Evolutionary conservation across 2,888 invertebrate genomes (phyloP).

Genomic region (Torymus auratus): DNA sequence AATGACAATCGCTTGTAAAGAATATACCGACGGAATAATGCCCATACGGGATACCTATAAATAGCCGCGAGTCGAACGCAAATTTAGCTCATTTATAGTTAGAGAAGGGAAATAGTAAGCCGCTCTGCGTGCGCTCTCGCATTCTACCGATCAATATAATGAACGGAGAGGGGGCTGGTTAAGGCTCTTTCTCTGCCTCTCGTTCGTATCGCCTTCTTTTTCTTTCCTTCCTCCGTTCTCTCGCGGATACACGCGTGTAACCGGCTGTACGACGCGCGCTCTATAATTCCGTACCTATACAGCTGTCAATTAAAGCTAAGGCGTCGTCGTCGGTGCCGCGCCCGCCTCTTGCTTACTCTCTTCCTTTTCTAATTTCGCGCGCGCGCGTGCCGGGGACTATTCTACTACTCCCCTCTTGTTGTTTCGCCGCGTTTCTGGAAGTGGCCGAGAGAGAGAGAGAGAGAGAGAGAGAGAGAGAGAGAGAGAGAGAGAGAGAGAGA

Average conservation of each 20-base stretch:
- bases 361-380: conserved; percentile 9
- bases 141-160: conserved; percentile 32
- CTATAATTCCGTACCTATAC: conserved; percentile 33
- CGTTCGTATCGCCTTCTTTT: background rate
- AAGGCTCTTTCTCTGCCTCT: background rate
- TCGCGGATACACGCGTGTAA: background rate
- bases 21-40: conserved; percentile 2
- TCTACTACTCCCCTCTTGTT: too few species aligned
- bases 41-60: conserved; percentile 13
- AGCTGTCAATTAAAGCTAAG: conserved; percentile 48
- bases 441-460: background rate
- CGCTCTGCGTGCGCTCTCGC: background rate
- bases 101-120: conserved; percentile 2
- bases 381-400: conserved; percentile 3
- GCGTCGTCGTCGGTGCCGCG: conserved; percentile 22
- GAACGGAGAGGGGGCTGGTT: conserved; percentile 13
- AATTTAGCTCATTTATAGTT: conserved; percentile 47
- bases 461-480: background rate
- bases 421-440: too few species aligned
- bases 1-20: conserved; percentile 35
- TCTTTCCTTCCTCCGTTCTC: background rate
- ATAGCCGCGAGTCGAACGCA: background rate
- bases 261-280: conserved; percentile 16
- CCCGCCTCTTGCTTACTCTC: conserved; percentile 24
- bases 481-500: background rate